Evolutionary conservation across 1,140 invertebrate species (phyloP), one percentile per base, ranked within the genome.

Genomic region (Neodiprion lecontei): DNA sequence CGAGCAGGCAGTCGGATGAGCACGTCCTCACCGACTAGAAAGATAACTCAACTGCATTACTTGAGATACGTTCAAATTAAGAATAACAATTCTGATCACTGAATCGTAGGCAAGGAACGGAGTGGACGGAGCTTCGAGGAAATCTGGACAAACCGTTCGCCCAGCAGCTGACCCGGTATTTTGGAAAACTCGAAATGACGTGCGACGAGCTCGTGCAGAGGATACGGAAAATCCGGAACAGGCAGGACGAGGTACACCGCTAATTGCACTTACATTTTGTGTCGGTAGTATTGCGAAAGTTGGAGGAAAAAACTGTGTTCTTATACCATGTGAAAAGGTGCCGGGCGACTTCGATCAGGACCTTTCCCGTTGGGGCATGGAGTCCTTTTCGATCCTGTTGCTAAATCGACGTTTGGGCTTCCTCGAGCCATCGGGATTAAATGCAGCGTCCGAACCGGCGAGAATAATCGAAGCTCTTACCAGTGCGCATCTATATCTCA

Each of bases 301-400:
- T 40, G 28, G 5, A 40, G 28, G 28, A 40, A 40, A 1, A 40
- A 40, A 40, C 28, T 40, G 28, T 40, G 28, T 5, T 40, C 5
- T 40, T 40, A 3, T 17, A 14, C 4, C 5, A 4, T 17, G 53
- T 9, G 4, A 7, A 12, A 61, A 87, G 86, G 85, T 93, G 7
- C 85, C 90, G 0, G 83, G 80, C 8, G 88, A 89, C 76, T 90
- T 93, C 75, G 85, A 89, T 66, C 87, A 90, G n/a, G 91, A 92
- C 78, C 78, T 93, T 2, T 90, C 91, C 72, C 92, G 92, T 68
- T 92, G 93, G 91, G 87, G 90, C 40, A 88, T 94, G 77, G 93
- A 94, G 84, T 91, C 91, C 83, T 89, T 93, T 83, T 91, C 88
- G 84, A 78, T 91, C 7, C 80, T 93, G 9, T 89, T 91, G 77